Evolutionary conservation across 2,797 vertebrate species (phyloP), one percentile per base, ranked within the genome.

Genomic region (Notolepis coatsorum): DNA sequence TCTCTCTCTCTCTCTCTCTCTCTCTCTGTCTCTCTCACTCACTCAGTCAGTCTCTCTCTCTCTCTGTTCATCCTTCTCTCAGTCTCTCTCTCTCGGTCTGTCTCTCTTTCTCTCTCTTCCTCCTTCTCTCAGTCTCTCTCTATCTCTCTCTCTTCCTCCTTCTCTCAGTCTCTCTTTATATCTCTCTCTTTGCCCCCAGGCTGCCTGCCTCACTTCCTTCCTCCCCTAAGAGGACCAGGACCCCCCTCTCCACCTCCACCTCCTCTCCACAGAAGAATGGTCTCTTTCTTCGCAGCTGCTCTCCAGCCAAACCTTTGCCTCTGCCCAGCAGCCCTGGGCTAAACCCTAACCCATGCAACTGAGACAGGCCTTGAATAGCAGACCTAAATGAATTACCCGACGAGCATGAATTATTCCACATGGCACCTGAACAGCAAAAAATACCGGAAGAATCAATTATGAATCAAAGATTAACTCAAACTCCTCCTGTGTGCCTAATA

Each of bases 251-350:
- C n/a, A n/a, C n/a, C n/a, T n/a, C n/a, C 39, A 17, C 38, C 9
- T 73, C 75, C 66, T 76, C 71, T 62, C 27, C 13, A 24, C 72
- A 91, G 90, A 93, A 93, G 88, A 94, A 93, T 90, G 83, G 79
- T 28, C 46, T 82, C 90, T 90, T 94, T 95, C 89, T 92, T 93
- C 86, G 61, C 84, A 81, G 84, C 86, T 87, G 86, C 55, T 49
- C 52, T 61, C 55, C 39, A 47, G 76, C 86, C 84, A 85, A 89
- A 75, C 73, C 81, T 72, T 79, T 84, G 84, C 68, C 53, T 62
- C 75, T 80, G 81, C 76, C 25, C n/a, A 35, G 64, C 87, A 86
- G 85, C 91, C 92, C 88, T 49, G 84, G 78, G 61, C 73, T 49
- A 48, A 24, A 17, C 41, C 65, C 30, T 18, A 59, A n/a, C n/a